Base-by-base conservation (phyloP, 2,888 invertebrate species). In the Odontomyia ornata region DNA sequence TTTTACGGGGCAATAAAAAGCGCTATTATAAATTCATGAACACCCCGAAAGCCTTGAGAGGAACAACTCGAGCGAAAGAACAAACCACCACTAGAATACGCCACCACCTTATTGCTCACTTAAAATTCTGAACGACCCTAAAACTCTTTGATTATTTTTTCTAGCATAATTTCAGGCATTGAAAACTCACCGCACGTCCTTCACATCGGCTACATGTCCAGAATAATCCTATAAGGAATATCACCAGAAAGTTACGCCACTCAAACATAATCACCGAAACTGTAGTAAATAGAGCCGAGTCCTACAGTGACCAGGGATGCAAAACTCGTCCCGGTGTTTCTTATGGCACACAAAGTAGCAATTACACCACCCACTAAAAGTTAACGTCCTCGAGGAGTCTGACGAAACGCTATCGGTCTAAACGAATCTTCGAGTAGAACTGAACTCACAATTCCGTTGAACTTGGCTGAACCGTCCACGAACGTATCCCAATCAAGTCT, bases 211-310 rank as follows among this genome's bases (percentile, higher is more conserved):
- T 76, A 25, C 30, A 65, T 76, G 67, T 67, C 65, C 43, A 56
- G 46, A 76, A 76, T 76, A 76, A 76, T 76, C 76, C 76, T 65
- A 76, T 18, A 27, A 76, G 28, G 76, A 76, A 67, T 28, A 67
- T 62, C 52, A 76, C 43, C 56, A 46, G 52, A 76, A 65, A 27
- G n/a, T 56, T 27, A 67, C 67, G 76, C 46, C 76, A 76, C 76
- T 76, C 64, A 18, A 64, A 67, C 76, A 76, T 76, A 75, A 64
- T 75, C 75, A 75, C 72, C 28, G 36, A n/a, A 30, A 13, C 21
- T 9, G 30, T 30, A 28, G 64, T 64, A 64, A 64, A 64, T 64
- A 64, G 23, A 60, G 64, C 25, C 30, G n/a, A 69, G 15, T 46
- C 46, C 69, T 21, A 47, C 46, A 47, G 13, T 3, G n/a, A 47